Base-by-base conservation (phyloP, 2,888 invertebrate species). In the Thera obeliscata region DNA sequence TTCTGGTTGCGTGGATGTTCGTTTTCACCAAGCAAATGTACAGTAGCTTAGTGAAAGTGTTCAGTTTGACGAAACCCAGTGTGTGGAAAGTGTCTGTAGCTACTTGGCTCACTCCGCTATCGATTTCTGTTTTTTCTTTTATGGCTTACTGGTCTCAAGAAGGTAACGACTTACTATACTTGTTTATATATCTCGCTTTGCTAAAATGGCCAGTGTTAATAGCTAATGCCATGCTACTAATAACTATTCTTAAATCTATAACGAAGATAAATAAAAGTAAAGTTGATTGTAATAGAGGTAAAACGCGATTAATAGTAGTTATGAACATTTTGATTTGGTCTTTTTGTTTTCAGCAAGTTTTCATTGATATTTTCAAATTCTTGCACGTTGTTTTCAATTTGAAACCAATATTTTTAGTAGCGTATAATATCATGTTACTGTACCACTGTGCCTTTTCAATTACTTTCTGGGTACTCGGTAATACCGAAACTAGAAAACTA, bases 401-500 rank as follows among this genome's bases (percentile, higher is more conserved):
- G 6, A 69, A 75, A 0, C 75, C 75, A 0, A 48, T 8, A 22
- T 50, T 22, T 3, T 50, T 84, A 3, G 57, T 79, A 2, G 9
- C 73, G 0, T 71, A 78, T 65, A 86, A 86, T 70, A 81, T 85
- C 58, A n/a, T 84, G 0, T 72, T 86, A 0, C 76, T 89, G 69
- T 93, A 88, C 71, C 87, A 91, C 50, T 91, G 90, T 76, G 86
- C 87, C 0, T 76, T 86, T 49, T 85, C 91, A 0, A 87, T 87
- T 56, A 70, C 83, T 7, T 93, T 92, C 73, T 93, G 93, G 93
- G 78, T 93, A 4, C 88, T 90, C 64, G 92, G 89, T 1, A 93
- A 92, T 67, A 78, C 79, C 1, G 83, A 83, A 4, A 93, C 93
- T 0, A 81, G 91, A 72, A 78, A 79, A 43, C 64, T 89, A 63